Base-by-base conservation (phyloP, 2,888 invertebrate genomes). In the Drosophila sordidapex region DNA sequence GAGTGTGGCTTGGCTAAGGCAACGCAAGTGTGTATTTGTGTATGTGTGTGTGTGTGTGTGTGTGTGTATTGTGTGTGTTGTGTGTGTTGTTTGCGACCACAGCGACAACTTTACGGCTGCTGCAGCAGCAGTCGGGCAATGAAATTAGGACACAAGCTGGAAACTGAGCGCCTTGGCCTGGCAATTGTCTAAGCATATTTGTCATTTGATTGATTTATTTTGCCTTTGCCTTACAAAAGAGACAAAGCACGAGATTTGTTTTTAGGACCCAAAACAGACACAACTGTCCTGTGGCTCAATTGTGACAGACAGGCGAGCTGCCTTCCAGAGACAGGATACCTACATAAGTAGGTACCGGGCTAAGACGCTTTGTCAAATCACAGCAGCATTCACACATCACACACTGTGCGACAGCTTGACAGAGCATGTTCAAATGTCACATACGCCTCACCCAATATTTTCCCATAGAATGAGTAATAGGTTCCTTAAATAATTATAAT, bases 161-260 rank as follows among this genome's bases (percentile, higher is more conserved):
- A 58, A 68, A 53, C 63, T 57, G 52, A 52, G 52, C 33, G 48
- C 62, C 60, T 84, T 79, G 74, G 73, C 76, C 77, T 81, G 81
- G 81, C 90, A 90, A 90, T 90, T 91, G 87, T 82, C 84, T 78
- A 81, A 82, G 90, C 89, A 83, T 83, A 91, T 90, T 91, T 91
- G 87, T 81, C 87, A 82, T 89, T 86, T 90, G 91, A 91, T 90
- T 90, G 90, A 91, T 90, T 90, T 90, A 90, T 90, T 85, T 82
- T 82, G 70, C 76, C 60, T 83, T 83, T 83, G 70, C 81, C 71
- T 61, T 81, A 59, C 70, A 75, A 74, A 80, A 81, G 72, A 76
- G 65, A 70, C 76, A 69, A 33, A 69, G 43, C 43, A 48, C 48
- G 57, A 74, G 62, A 52, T 63, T 71, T 73, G 51, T 46, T 38